phyloP scores from a whole-genome alignment of 1,140 invertebrate genomes.

The Lethrus apterus region DNA sequence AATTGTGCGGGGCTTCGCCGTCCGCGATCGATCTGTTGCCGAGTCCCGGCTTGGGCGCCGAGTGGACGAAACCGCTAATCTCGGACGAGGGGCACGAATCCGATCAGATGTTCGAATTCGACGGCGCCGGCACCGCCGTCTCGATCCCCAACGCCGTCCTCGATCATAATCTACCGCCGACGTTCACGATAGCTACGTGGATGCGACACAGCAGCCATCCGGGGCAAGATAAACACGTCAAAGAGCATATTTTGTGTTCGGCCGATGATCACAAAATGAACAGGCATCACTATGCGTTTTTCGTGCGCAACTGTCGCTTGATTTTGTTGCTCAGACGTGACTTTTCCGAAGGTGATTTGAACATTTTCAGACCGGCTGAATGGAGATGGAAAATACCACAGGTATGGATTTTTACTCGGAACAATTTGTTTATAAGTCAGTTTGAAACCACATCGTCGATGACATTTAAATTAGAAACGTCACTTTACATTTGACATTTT shows the following conservation, averaged over 20 bases:
- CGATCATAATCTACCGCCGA: constrained; percentile 65
- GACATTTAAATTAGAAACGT: too few relatives aligned
- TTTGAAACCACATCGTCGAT: too few relatives aligned
- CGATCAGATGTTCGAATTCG: constrained; percentile 92
- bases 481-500: too few relatives aligned
- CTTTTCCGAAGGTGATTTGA: constrained; percentile 85
- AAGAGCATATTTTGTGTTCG: constrained; percentile 92
- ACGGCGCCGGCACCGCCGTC: constrained; percentile 77
- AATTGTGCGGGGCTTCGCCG: constrained; percentile 68
- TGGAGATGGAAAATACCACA: constrained; percentile 91
- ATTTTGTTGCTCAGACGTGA: constrained; percentile 88
- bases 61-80: constrained; percentile 82
- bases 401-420: too few relatives aligned
- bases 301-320: constrained; percentile 92
- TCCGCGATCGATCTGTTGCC: constrained; percentile 78
- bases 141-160: constrained; percentile 70
- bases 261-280: constrained; percentile 98
- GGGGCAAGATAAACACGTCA: constrained; percentile 77
- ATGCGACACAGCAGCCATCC: constrained; percentile 70
- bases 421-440: too few relatives aligned
- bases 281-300: constrained; percentile 94
- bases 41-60: constrained; percentile 64
- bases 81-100: constrained; percentile 83
- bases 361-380: constrained; percentile 95
- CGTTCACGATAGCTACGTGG: constrained; percentile 88